Conservation (phyloP, 2,888 invertebrate species). For the Epinotia demarniana region DNA sequence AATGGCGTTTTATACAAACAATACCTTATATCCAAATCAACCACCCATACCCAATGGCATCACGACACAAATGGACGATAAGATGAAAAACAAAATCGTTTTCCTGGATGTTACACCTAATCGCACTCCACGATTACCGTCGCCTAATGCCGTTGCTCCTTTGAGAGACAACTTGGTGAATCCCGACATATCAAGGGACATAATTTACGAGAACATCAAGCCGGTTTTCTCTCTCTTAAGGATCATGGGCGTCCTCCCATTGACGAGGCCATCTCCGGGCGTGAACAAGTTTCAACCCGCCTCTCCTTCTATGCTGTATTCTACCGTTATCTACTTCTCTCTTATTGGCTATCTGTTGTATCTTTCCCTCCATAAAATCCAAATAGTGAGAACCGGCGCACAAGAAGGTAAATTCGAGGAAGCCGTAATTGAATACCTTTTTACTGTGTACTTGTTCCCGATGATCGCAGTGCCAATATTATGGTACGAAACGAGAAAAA, state of each 20-base stretch:
- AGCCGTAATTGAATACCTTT: slow-evolving; percentile 90
- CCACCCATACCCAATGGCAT: slow-evolving; percentile 69
- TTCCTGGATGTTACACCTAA: slow-evolving; percentile 76
- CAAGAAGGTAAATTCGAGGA: slow-evolving; percentile 88
- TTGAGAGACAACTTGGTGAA: slow-evolving; percentile 67
- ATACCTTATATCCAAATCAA: slow-evolving; percentile 61
- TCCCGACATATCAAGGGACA: slow-evolving; percentile 68
- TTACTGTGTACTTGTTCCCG: slow-evolving; percentile 89
- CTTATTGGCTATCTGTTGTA: slow-evolving; percentile 85
- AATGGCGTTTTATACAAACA: slow-evolving; percentile 70
- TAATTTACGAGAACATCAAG: slow-evolving; percentile 78
- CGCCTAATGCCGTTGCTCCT: slow-evolving; percentile 67
- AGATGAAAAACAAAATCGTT: slow-evolving; percentile 66
- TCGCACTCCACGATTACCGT: slow-evolving; percentile 63
- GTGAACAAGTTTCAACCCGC: slow-evolving; percentile 77
- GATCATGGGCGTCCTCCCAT: slow-evolving; percentile 86
- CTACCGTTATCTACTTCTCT: slow-evolving; percentile 77
- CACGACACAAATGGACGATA: slow-evolving; percentile 62
- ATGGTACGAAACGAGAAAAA: slow-evolving; percentile 88
- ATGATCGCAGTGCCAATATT: slow-evolving; percentile 86
- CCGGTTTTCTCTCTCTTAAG: slow-evolving; percentile 77
- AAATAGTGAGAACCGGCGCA: slow-evolving; percentile 81
- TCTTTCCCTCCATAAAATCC: slow-evolving; percentile 86
- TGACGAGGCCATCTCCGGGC: slow-evolving; percentile 80
- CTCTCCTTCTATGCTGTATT: slow-evolving; percentile 85